These are phyloP conservation scores for Apodemia duryi DNA, from an alignment of 2,888 invertebrate genomes.

Conservation along the genomic window DNA sequence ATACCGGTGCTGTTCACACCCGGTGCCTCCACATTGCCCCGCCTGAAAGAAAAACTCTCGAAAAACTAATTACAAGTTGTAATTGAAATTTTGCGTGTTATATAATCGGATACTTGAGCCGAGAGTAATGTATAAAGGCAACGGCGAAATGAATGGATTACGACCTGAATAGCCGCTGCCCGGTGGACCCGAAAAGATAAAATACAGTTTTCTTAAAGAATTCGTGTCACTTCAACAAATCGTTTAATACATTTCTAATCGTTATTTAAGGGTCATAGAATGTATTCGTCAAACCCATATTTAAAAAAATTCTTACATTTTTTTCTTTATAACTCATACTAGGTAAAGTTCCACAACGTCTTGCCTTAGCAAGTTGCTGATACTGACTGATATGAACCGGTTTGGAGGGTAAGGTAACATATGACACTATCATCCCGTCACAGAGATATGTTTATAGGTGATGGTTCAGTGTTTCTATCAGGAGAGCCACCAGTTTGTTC, in stretches of 20 bases:
- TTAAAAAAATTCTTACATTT: no score
- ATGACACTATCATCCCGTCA: no score
- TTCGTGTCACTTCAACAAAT: slow-evolving; percentile 15
- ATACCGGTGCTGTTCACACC: slow-evolving; percentile 45
- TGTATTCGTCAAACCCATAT: no score
- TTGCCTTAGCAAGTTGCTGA: no score
- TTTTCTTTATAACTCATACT: no score
- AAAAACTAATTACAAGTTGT: slow-evolving; percentile 81
- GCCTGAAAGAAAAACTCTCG: slow-evolving; percentile 80
- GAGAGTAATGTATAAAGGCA: slow-evolving; percentile 79
- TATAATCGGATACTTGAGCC: slow-evolving; percentile 80
- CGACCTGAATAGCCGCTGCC: slow-evolving; percentile 50
- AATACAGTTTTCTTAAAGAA: slow-evolving; percentile 46
- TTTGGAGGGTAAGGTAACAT: no score
- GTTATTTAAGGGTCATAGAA: no score
- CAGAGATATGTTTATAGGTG: no score
- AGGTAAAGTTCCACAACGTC: no score
- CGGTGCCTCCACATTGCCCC: slow-evolving; percentile 57
- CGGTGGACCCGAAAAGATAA: slow-evolving; percentile 30
- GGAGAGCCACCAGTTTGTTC: no score
- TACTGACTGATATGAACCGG: no score
- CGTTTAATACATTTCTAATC: neutral
- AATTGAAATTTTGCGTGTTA: slow-evolving; percentile 81
- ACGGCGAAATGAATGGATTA: slow-evolving; percentile 69
- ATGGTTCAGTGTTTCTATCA: no score